Conservation (phyloP, 2,797 vertebrate species). For the Rhincodon typus region DNA sequence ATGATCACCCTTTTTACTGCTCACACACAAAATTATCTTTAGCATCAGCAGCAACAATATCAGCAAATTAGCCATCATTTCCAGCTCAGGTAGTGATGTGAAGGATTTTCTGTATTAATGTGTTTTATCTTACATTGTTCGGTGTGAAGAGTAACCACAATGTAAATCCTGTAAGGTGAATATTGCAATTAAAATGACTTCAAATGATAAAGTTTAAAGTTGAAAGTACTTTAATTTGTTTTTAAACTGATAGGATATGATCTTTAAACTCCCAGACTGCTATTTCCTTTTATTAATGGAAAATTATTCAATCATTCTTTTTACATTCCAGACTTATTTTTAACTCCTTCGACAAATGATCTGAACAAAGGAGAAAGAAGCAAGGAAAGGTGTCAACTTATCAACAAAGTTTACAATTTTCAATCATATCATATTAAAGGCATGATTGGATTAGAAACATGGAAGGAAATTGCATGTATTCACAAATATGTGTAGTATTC, state of each 20-base stretch:
- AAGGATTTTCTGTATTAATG: background rate
- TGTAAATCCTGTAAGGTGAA: background rate
- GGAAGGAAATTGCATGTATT: constrained; percentile 39
- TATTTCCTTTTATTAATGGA: background rate
- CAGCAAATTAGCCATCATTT: background rate
- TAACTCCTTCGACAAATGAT: background rate
- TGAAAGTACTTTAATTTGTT: background rate
- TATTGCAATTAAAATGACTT: background rate
- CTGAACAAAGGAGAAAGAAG: background rate
- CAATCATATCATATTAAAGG: background rate
- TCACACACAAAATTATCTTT: background rate
- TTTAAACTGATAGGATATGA: background rate
- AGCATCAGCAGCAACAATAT: background rate
- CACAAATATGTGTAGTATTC: constrained; percentile 36
- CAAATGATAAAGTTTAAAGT: background rate
- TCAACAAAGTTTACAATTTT: constrained; percentile 16
- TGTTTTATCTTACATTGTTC: background rate
- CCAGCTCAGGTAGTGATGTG: background rate
- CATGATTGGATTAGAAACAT: constrained; percentile 38
- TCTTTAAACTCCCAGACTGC: background rate
- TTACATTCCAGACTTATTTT: background rate
- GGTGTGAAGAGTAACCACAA: background rate
- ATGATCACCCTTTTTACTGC: background rate
- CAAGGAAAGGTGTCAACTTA: background rate
- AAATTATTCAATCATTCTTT: background rate